Evolutionary conservation across 2,888 invertebrate genomes (phyloP), one percentile per base, ranked within the genome.

Genomic region (Synergus laeviventris): DNA sequence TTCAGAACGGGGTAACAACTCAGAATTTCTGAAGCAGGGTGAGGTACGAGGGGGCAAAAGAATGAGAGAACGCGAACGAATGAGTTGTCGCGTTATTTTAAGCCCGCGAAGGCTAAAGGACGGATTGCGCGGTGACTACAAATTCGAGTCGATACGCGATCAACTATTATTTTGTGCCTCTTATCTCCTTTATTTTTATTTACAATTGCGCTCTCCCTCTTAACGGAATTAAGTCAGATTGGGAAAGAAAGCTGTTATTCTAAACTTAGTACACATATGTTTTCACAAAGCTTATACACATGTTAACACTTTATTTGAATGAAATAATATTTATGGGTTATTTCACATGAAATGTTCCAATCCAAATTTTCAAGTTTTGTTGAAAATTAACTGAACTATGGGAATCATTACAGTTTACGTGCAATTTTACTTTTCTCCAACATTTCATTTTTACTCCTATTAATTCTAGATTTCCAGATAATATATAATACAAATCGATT

Each of bases 11-110:
- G n/a, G 45, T n/a, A 24, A 62, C 16, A 56, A 21, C 56, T 12
- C 56, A 56, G 56, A 56, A 21, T 21, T 21, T 16, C n/a, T 36
- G 36, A n/a, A 9, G 3, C 61, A 49, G 45, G 66, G 24, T 24
- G 66, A 45, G 42, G 18, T 42, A 21, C 14, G 45, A 31, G 16
- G 39, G 66, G 21, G 12, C 39, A 45, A 42, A 42, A 66, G 45
- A 62, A 62, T 38, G 64, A 56, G 61, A 42, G 49, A 24, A 45
- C 74, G 59, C 45, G 62, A 74, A 62, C 61, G 42, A 74, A 49
- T 85, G 86, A 87, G 85, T 83, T 85, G 87, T 84, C 87, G 86
- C 84, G 86, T 86, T 88, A 88, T 88, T 88, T 88, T 86, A 80
- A 87, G 87, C 85, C 81, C 76, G 78, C 83, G 88, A 88, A 88